These are phyloP conservation scores for Nineta flava DNA, from an alignment of 2,888 invertebrate species.

Conservation along the genomic window DNA sequence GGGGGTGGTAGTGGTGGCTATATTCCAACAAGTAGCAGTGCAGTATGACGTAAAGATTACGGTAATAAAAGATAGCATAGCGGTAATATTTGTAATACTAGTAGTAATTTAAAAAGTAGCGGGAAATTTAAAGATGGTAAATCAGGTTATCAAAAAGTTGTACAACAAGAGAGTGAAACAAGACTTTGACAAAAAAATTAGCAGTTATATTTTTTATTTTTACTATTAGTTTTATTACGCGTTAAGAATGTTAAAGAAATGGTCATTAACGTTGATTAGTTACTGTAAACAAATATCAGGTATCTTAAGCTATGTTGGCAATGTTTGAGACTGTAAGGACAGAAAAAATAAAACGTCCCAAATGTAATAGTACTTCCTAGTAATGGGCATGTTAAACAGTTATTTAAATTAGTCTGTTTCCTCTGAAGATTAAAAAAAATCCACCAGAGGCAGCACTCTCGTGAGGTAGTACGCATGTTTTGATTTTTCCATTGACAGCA, in stretches of 20 bases:
- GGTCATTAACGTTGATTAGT: neutral
- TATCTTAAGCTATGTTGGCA: too few relatives aligned
- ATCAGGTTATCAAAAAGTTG: constrained; percentile 5
- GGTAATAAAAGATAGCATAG: constrained; percentile 6
- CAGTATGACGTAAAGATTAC: constrained; percentile 21
- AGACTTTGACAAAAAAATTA: constrained; percentile 5
- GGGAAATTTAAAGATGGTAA: constrained; percentile 6
- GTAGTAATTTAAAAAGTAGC: neutral
- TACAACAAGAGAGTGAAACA: constrained; percentile 5
- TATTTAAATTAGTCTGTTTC: too few relatives aligned
- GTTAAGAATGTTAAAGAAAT: neutral
- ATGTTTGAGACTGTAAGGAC: too few relatives aligned
- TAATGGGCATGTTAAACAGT: too few relatives aligned
- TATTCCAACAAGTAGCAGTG: constrained; percentile 8
- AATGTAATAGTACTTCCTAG: too few relatives aligned
- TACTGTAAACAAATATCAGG: too few relatives aligned
- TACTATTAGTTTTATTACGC: constrained; percentile 1
- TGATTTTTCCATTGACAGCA: too few relatives aligned
- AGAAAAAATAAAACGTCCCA: too few relatives aligned
- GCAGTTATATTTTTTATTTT: neutral
- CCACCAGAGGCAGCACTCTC: too few relatives aligned
- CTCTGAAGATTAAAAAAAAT: too few relatives aligned
- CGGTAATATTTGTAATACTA: neutral
- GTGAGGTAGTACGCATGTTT: too few relatives aligned
- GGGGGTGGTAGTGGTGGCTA: too few relatives aligned